These are phyloP conservation scores for Ophioninae sp. DNA, from an alignment of 2,888 invertebrate genomes.

Conservation along the genomic window DNA sequence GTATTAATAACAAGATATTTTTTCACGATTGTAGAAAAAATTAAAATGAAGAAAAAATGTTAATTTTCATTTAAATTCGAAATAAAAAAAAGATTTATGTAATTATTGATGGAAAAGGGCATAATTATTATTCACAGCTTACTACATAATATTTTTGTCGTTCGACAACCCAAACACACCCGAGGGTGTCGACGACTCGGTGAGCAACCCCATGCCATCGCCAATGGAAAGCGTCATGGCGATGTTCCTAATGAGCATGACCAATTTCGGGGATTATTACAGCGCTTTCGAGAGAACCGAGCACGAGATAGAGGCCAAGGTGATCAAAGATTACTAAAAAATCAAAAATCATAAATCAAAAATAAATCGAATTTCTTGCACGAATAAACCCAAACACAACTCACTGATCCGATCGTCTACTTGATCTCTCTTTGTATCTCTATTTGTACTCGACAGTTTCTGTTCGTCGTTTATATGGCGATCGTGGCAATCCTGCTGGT, in stretches of 20 bases:
- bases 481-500: constrained; percentile 97
- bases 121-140: constrained; percentile 84
- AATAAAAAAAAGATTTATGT: too few species aligned
- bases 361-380: constrained; percentile 10
- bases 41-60: too few species aligned
- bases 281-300: constrained; percentile 93
- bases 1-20: too few species aligned
- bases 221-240: constrained; percentile 98
- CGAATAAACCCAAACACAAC: too few species aligned
- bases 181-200: constrained; percentile 91
- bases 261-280: constrained; percentile 97
- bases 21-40: too few species aligned
- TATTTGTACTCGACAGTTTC: constrained; percentile 84
- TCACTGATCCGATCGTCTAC: too few species aligned
- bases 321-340: constrained; percentile 77
- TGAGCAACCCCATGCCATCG: constrained; percentile 93
- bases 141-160: constrained; percentile 94
- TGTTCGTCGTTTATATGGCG: constrained; percentile 98
- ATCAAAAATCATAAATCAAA: too few species aligned
- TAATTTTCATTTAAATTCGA: too few species aligned
- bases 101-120: too few species aligned
- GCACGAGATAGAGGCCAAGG: constrained; percentile 94
- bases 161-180: constrained; percentile 92
- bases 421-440: too few species aligned
- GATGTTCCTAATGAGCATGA: constrained; percentile 99